Percentiles rank a stretch among this genome's conserved stretches.
phyloP scores from a whole-genome alignment of 2,797 vertebrate species.

The Pangasius sanitwongsei region DNA sequence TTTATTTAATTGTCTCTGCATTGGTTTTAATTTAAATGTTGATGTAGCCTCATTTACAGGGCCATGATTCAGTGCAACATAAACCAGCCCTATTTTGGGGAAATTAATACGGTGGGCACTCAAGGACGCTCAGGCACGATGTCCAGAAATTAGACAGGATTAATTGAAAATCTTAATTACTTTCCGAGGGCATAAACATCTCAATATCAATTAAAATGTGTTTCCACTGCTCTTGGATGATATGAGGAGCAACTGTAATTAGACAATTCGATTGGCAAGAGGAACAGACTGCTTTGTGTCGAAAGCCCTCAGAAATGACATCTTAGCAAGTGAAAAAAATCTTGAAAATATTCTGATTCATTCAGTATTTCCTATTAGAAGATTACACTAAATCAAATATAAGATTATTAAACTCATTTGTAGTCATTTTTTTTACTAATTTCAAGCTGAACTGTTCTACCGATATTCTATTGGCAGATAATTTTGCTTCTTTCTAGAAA shows the following conservation, averaged over 20 bases:
- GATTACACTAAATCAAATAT: background rate
- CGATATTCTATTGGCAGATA: background rate
- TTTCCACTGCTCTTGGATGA: conserved; percentile 80
- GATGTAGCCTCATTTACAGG: conserved; percentile 74
- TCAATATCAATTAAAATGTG: conserved; percentile 86
- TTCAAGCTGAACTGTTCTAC: background rate
- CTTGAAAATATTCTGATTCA: background rate
- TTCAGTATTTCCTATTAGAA: background rate
- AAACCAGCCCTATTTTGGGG: conserved; percentile 74
- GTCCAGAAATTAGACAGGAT: conserved; percentile 84
- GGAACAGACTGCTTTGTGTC: conserved; percentile 72
- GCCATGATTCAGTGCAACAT: conserved; percentile 72
- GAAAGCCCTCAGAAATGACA: conserved; percentile 70
- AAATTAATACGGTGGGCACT: conserved; percentile 78
- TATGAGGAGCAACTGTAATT: conserved; percentile 81
- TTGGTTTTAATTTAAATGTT: conserved; percentile 78
- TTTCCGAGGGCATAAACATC: conserved; percentile 85
- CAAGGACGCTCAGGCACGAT: conserved; percentile 81
- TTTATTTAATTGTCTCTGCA: conserved; percentile 73
- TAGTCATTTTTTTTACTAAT: background rate
- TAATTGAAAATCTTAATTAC: conserved; percentile 88
- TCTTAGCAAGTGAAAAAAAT: background rate
- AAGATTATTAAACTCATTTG: background rate
- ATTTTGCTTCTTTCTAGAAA: background rate
- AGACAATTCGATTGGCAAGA: conserved; percentile 78